These are phyloP conservation scores for Lochmaea crataegi DNA, from an alignment of 2,888 invertebrate species.

Conservation along the genomic window DNA sequence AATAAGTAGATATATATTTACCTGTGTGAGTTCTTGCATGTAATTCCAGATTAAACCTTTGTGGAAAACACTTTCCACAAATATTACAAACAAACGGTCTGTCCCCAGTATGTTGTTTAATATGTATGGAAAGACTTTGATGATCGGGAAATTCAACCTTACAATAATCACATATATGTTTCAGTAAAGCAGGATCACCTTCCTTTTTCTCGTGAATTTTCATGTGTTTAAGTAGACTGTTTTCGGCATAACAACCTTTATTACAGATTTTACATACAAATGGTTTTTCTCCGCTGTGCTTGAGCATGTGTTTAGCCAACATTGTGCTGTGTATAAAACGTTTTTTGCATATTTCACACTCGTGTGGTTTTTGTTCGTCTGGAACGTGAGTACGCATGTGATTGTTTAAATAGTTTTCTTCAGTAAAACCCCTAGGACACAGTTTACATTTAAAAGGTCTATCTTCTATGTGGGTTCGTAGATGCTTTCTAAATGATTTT, in stretches of 20 bases:
- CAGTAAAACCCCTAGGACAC: constrained; percentile 63
- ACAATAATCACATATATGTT: constrained; percentile 66
- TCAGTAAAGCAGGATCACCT: constrained; percentile 64
- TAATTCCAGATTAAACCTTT: constrained; percentile 64
- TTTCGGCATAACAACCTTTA: constrained; percentile 64
- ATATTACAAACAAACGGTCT: constrained; percentile 64
- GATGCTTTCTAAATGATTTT: constrained; percentile 65
- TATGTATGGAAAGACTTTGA: constrained; percentile 61
- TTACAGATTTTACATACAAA: constrained; percentile 65
- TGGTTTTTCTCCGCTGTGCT: constrained; percentile 66
- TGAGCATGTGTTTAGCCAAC: constrained; percentile 65
- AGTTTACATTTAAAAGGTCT: constrained; percentile 64
- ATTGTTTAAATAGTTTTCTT: constrained; percentile 65
- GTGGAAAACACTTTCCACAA: constrained; percentile 65
- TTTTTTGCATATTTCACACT: constrained; percentile 65
- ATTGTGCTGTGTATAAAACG: constrained; percentile 65
- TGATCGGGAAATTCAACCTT: constrained; percentile 64
- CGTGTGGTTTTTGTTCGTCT: constrained; percentile 66
- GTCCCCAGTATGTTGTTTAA: constrained; percentile 65
- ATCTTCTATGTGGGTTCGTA: constrained; percentile 65
- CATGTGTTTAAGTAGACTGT: constrained; percentile 65
- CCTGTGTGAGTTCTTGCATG: constrained; percentile 65
- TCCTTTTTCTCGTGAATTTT: constrained; percentile 66
- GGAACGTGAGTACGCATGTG: constrained; percentile 62
- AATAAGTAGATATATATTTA: constrained; percentile 38